Evolutionary conservation across 2,113 vertebrate species (phyloP).

Genomic region (Chunga burmeisteri): DNA sequence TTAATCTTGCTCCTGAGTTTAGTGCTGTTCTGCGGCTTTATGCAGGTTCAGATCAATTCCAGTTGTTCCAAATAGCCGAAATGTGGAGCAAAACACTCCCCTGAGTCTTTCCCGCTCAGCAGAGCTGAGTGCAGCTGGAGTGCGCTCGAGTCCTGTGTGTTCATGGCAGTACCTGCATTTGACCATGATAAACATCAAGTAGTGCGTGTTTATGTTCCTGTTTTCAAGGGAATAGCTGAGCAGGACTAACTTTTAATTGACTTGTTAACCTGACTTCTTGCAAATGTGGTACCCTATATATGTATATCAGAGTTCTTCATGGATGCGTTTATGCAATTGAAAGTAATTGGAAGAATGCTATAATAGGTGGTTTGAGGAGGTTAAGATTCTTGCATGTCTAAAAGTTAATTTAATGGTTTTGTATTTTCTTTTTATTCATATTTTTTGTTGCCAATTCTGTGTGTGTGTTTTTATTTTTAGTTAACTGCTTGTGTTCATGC

Average conservation of each 20-base stretch:
- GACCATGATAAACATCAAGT: not conserved
- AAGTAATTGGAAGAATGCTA: not conserved
- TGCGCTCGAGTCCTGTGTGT: not conserved
- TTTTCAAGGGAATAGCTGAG: not conserved
- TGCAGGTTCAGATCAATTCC: not conserved
- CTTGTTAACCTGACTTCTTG: not conserved
- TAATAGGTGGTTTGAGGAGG: not conserved
- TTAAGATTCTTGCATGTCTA: not conserved
- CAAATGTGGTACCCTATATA: not conserved
- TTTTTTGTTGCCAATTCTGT: constrained; percentile 26
- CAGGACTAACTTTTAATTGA: not conserved
- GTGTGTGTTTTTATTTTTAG: constrained; percentile 68
- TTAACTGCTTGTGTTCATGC: constrained; percentile 96
- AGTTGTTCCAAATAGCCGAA: not conserved
- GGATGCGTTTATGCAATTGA: not conserved
- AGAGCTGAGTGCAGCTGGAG: not conserved
- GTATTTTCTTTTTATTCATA: not conserved
- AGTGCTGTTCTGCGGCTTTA: not conserved
- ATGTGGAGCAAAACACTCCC: not conserved
- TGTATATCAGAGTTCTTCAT: not conserved
- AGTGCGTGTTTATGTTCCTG: not conserved
- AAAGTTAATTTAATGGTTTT: not conserved
- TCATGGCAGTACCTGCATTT: not conserved
- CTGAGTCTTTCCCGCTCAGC: not conserved
- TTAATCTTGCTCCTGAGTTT: not conserved